phyloP scores from a whole-genome alignment of 2,888 invertebrate genomes.

The Lasioglossum villosulum region DNA sequence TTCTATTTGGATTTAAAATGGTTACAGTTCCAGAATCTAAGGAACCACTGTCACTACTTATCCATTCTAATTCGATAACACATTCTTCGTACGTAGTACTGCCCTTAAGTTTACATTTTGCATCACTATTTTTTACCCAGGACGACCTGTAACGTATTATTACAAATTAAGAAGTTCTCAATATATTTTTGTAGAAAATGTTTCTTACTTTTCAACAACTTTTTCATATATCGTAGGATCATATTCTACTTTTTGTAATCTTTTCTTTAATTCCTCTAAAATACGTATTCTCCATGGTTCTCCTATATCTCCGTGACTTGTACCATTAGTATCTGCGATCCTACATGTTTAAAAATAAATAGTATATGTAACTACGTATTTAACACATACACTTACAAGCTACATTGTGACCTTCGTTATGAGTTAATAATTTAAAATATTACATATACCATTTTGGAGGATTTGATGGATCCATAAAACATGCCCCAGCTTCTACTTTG shows the following conservation, averaged over 20 bases:
- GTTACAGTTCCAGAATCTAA: constrained; percentile 91
- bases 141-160: constrained; percentile 86
- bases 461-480: constrained; percentile 89
- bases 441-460: constrained; percentile 90
- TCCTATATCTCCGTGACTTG: constrained; percentile 87
- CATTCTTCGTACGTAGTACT: constrained; percentile 89
- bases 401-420: neutral
- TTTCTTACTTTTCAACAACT: constrained; percentile 90
- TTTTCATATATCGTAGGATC: constrained; percentile 89
- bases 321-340: constrained; percentile 86
- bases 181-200: neutral
- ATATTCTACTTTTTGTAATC: constrained; percentile 85
- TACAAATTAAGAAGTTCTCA: neutral
- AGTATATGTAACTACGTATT: neutral
- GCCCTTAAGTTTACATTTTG: constrained; percentile 86
- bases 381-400: neutral
- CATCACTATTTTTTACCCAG: constrained; percentile 94
- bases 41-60: constrained; percentile 87
- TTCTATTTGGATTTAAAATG: constrained; percentile 91
- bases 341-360: constrained; percentile 59
- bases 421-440: neutral
- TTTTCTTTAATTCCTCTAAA: constrained; percentile 88
- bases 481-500: constrained; percentile 93
- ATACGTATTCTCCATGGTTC: constrained; percentile 92
- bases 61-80: constrained; percentile 93